A percentile compares a stretch with the other conserved stretches of the same genome.
phyloP scores from a whole-genome alignment of 2,797 vertebrate genomes.

The Oreortyx pictus region DNA sequence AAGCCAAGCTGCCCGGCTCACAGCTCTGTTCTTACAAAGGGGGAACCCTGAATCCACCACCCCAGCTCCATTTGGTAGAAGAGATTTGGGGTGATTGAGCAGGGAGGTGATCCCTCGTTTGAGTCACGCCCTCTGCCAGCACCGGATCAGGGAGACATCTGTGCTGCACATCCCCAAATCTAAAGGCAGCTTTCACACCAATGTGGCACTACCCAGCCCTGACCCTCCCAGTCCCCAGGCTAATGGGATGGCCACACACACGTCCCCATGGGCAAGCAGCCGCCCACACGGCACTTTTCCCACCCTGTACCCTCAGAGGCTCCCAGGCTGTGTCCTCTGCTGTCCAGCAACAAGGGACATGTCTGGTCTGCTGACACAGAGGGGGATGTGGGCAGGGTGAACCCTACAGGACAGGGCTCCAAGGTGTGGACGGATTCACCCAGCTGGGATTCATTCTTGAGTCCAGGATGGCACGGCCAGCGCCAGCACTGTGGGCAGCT shows the following conservation, averaged over 20 bases:
- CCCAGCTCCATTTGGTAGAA: neutral
- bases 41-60: accelerated
- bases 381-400: accelerated
- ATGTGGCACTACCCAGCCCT: neutral
- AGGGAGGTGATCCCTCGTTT: neutral
- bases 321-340: neutral
- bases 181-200: neutral
- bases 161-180: neutral
- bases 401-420: neutral
- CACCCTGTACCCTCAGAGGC: neutral
- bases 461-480: neutral
- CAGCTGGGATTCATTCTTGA: neutral
- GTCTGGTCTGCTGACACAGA: neutral
- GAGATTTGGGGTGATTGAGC: neutral
- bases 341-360: neutral
- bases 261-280: neutral
- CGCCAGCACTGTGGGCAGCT: neutral
- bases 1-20: neutral
- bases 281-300: conserved; percentile 1
- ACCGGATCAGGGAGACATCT: neutral
- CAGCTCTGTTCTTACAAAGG: neutral
- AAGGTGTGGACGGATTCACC: neutral
- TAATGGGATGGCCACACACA: neutral
- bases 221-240: neutral
- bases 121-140: neutral